Conservation (phyloP, 2,797 vertebrate genomes). For the Tapera naevia region DNA sequence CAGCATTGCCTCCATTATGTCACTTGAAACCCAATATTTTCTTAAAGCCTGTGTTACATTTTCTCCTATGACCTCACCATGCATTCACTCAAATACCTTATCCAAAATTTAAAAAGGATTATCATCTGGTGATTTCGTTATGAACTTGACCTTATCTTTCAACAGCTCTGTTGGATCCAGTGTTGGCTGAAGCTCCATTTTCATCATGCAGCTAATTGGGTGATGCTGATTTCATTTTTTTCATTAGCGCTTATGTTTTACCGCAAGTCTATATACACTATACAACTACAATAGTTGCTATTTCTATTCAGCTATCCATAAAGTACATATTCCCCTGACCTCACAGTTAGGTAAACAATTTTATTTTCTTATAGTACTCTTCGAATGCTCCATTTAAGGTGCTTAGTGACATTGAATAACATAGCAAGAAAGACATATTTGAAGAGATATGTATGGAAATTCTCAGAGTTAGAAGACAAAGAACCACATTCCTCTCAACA, state of each 20-base stretch:
- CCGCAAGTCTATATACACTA: not conserved
- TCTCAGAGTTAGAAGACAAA: not conserved
- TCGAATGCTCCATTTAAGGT: not conserved
- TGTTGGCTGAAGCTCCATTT: not conserved
- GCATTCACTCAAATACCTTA: not conserved
- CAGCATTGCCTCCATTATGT: not conserved
- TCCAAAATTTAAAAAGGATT: not conserved
- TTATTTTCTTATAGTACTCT: not conserved
- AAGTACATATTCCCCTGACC: not conserved
- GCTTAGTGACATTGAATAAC: not conserved
- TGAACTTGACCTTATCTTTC: not conserved
- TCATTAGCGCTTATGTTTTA: not conserved
- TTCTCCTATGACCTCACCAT: slow-evolving; percentile 5
- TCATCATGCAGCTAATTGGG: not conserved
- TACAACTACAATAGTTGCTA: not conserved
- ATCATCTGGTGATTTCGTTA: not conserved
- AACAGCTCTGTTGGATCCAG: not conserved
- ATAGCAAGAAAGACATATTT: not conserved
- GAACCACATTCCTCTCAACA: not conserved
- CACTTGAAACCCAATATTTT: not conserved
- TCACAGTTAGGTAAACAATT: not conserved
- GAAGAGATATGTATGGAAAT: not conserved
- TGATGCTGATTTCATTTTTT: not conserved
- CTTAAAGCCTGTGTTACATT: not conserved
- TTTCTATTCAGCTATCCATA: not conserved